These are phyloP conservation scores for Drosophila bunnanda DNA, from an alignment of 2,888 invertebrate species.

Conservation along the genomic window DNA sequence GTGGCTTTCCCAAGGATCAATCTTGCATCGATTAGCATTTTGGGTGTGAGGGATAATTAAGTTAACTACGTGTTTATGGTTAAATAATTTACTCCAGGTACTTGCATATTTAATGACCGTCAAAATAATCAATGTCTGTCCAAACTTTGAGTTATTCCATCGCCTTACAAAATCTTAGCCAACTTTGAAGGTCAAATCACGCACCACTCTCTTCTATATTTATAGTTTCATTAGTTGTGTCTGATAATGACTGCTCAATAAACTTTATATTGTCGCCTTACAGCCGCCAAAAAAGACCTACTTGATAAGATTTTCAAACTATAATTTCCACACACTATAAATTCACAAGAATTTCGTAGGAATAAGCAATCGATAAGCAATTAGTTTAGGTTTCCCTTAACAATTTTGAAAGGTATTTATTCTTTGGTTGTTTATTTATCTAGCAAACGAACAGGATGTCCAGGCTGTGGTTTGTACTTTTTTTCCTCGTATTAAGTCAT, in stretches of 20 bases:
- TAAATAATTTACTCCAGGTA: constrained; percentile 53
- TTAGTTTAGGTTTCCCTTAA: not conserved
- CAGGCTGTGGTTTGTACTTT: not conserved
- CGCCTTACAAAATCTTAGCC: not conserved
- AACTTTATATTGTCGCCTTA: constrained; percentile 14
- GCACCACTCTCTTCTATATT: constrained; percentile 1
- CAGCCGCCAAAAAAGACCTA: not conserved
- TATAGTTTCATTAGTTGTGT: constrained; percentile 15
- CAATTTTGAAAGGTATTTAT: not conserved
- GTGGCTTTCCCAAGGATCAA: constrained; percentile 9
- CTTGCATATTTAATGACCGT: constrained; percentile 26
- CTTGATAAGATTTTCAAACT: constrained; percentile 3
- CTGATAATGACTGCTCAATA: constrained; percentile 10
- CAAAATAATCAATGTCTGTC: constrained; percentile 2
- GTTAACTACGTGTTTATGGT: constrained; percentile 77
- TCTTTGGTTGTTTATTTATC: not conserved
- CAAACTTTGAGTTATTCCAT: not conserved
- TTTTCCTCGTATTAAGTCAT: no score
- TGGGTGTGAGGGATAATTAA: constrained; percentile 65
- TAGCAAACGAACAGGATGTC: not conserved
- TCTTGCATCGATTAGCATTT: constrained; percentile 39
- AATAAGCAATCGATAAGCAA: constrained; percentile 5
- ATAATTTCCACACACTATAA: constrained; percentile 1
- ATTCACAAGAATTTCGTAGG: constrained; percentile 1
- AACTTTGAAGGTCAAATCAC: constrained; percentile 18